Conservation (phyloP, 2,113 vertebrate species). For the Micronisus gabar region DNA sequence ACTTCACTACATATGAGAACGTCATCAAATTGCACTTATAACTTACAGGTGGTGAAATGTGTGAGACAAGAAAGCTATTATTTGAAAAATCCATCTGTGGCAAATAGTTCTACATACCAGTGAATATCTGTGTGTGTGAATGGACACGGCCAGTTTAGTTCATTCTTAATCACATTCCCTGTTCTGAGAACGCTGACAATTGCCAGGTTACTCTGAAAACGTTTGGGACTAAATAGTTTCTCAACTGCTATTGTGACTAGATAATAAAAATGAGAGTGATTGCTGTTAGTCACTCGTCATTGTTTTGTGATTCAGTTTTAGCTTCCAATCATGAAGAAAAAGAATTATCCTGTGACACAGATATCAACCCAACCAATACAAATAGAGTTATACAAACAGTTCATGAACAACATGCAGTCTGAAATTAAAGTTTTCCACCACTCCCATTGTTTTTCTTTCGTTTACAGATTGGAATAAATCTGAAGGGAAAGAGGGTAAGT, state of each 20-base stretch:
- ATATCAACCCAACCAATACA: constrained; percentile 54
- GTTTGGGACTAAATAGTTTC: neutral
- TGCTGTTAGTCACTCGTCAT: neutral
- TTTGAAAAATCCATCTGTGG: neutral
- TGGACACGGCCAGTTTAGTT: fast-evolving
- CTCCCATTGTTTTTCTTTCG: neutral
- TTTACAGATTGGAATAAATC: neutral
- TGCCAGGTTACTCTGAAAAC: neutral
- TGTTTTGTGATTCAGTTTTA: constrained; percentile 43
- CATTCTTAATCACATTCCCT: neutral
- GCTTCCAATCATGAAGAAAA: neutral
- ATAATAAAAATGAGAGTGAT: neutral
- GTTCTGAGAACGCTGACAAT: neutral
- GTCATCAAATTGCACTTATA: neutral
- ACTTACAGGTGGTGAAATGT: neutral
- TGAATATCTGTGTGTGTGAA: neutral
- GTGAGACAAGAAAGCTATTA: neutral
- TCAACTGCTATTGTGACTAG: neutral
- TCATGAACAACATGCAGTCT: neutral
- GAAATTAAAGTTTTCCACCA: constrained; percentile 51
- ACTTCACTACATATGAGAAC: neutral
- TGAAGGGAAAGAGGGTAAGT: neutral
- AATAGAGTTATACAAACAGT: constrained; percentile 45
- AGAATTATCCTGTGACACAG: neutral
- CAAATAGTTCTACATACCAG: neutral